Evolutionary conservation across 2,888 invertebrate genomes (phyloP).

Genomic region (Ormia ochracea): DNA sequence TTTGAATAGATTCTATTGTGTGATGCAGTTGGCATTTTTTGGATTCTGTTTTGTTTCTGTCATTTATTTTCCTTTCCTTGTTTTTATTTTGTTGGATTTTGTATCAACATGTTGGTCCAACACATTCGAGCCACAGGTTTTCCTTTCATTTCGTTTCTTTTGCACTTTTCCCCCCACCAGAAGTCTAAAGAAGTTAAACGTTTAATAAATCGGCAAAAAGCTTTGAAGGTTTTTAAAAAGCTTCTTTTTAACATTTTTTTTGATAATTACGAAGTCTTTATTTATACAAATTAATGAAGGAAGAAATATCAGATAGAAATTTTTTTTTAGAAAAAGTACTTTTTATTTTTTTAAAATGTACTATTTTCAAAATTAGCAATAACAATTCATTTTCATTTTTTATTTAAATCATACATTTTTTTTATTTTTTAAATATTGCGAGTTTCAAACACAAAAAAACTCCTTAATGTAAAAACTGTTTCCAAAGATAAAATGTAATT

Average conservation of each 20-base stretch:
- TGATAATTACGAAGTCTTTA: too few species aligned
- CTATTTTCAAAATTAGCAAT: too few species aligned
- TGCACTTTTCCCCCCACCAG: not conserved
- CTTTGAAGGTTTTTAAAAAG: not conserved
- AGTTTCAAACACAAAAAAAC: too few species aligned
- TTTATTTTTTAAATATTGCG: too few species aligned
- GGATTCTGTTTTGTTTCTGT: slow-evolving; percentile 3
- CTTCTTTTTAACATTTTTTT: not conserved
- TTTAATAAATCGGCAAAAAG: not conserved
- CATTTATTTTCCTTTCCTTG: not conserved
- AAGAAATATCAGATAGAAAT: too few species aligned
- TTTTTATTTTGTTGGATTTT: slow-evolving; percentile 5
- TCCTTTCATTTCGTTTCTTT: slow-evolving; percentile 39
- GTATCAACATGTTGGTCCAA: slow-evolving; percentile 29
- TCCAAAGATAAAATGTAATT: too few species aligned
- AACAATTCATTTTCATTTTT: too few species aligned
- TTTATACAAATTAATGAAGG: too few species aligned
- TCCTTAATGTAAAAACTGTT: too few species aligned
- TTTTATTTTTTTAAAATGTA: too few species aligned
- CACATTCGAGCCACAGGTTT: slow-evolving; percentile 44
- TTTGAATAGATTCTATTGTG: slow-evolving; percentile 54
- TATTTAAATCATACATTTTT: too few species aligned
- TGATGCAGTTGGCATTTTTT: slow-evolving; percentile 21
- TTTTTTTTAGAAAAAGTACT: too few species aligned
- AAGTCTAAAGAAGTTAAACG: not conserved